Base-by-base conservation (phyloP, 2,797 vertebrate genomes). In the Lateolabrax maculatus region DNA sequence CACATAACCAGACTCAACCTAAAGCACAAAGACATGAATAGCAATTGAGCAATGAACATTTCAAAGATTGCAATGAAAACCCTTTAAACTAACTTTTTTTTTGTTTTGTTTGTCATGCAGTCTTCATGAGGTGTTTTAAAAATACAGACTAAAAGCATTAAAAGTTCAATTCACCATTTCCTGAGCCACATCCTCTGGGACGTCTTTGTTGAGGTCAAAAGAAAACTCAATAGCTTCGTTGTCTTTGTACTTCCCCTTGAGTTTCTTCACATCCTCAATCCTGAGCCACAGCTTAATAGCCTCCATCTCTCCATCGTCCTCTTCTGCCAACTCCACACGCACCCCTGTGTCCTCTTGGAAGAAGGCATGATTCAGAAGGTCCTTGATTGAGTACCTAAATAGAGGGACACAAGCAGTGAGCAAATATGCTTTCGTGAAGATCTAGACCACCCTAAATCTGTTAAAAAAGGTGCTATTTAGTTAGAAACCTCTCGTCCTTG, bases 181-280 rank as follows among this genome's bases (percentile, higher is more conserved):
- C 91, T 99, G 98, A 62, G 98, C 97, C 89, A 99, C 98, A 61
- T 98, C 98, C 83, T 99, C 98, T 43, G 98, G 96, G 64, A 98
- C 96, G 60, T 99, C 98, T 94, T 97, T 98, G 89, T 94, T 95
- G 90, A 99, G 96, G 90, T 99, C 98, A 94, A 99, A 99, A 62
- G 97, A 99, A 95, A 99, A 99, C 84, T 99, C 98, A 78, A 99
- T 98, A 72, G 98, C 98, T 92, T 99, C 98, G 65, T 99, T 99
- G 88, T 99, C 98, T 93, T 99, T 99, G 79, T 99, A 99, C 93
- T 99, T 99, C 83, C 98, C 98, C 93, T 99, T 99, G 23, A 99
- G 96, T 85, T 98, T 98, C 93, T 99, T 99, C 67, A 96, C 96
- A 90, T 99, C 98, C 94, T 99, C 98, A 87, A 99, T 98, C 88